These are phyloP conservation scores for Astreopora myriophthalma DNA, from an alignment of 64 coral and sea anemone species.

Conservation along the genomic window DNA sequence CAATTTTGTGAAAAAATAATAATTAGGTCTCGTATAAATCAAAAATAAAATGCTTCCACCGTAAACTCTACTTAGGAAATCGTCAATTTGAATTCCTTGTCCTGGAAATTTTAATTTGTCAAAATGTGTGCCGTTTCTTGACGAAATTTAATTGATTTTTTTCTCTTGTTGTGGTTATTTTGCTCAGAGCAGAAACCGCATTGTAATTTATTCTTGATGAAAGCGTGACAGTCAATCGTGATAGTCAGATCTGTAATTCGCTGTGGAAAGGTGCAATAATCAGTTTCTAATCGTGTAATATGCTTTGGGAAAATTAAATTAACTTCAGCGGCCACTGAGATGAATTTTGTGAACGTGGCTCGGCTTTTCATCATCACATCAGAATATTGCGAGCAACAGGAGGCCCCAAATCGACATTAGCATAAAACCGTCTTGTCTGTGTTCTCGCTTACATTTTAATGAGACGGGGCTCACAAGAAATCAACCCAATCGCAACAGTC, in stretches of 20 bases:
- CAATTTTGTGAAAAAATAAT: not conserved
- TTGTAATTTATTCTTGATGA: conserved; percentile 30
- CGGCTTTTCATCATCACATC: conserved; percentile 18
- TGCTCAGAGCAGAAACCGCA: conserved; percentile 30
- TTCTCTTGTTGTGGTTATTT: not conserved
- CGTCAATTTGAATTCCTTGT: not conserved
- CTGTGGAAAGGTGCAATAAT: conserved; percentile 2
- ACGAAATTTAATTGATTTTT: conserved; percentile 2
- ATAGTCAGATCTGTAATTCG: conserved; percentile 20
- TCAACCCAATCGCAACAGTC: conserved; percentile 29
- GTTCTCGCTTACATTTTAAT: conserved; percentile 73
- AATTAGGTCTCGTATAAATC: not conserved
- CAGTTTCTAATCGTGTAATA: conserved; percentile 62
- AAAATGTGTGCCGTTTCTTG: not conserved
- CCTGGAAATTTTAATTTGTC: not conserved
- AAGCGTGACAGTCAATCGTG: conserved; percentile 48
- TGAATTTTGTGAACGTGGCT: conserved; percentile 35
- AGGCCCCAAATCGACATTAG: not conserved
- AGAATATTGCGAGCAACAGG: conserved; percentile 14
- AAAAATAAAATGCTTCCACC: not conserved
- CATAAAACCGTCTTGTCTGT: conserved; percentile 16
- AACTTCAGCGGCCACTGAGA: conserved; percentile 33
- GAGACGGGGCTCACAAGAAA: conserved; percentile 13
- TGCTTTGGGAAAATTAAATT: conserved; percentile 35
- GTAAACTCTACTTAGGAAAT: not conserved